phyloP scores from a whole-genome alignment of 1,140 invertebrate genomes.

The Tribolium madens region DNA sequence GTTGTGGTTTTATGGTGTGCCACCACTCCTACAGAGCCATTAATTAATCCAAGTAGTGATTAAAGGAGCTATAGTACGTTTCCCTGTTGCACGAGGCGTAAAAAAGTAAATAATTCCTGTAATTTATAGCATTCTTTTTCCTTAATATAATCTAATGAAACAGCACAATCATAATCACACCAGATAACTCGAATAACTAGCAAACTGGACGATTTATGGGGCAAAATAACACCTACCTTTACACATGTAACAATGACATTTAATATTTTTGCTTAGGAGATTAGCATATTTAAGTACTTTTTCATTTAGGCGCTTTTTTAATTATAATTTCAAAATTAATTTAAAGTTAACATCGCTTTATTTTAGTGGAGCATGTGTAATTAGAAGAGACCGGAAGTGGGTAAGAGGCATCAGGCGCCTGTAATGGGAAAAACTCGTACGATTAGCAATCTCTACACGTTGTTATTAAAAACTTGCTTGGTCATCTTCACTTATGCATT shows the following conservation, averaged over 20 bases:
- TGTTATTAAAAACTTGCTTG: conserved; percentile 51
- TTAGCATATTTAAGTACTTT: conserved; percentile 42
- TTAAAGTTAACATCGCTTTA: conserved; percentile 37
- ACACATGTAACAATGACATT: background rate
- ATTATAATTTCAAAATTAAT: conserved; percentile 46
- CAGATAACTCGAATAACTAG: background rate
- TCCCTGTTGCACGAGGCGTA: conserved; percentile 15
- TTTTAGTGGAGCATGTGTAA: conserved; percentile 43
- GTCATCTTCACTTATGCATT: conserved; percentile 58
- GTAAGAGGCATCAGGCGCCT: conserved; percentile 50
- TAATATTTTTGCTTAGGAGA: conserved; percentile 3
- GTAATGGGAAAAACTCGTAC: conserved; percentile 57
- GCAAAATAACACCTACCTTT: background rate
- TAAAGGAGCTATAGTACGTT: conserved; percentile 1
- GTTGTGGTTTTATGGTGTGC: background rate
- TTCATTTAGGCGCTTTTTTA: conserved; percentile 41
- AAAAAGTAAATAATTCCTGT: conserved; percentile 24
- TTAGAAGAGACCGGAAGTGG: conserved; percentile 50
- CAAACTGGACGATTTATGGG: background rate
- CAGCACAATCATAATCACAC: background rate
- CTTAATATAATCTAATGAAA: conserved; percentile 20
- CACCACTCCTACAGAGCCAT: background rate
- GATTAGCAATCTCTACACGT: conserved; percentile 57
- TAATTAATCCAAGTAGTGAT: conserved; percentile 18
- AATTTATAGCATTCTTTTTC: conserved; percentile 23